Base-by-base conservation (phyloP, 2,797 vertebrate species). In the Pseudochaenichthys georgianus region DNA sequence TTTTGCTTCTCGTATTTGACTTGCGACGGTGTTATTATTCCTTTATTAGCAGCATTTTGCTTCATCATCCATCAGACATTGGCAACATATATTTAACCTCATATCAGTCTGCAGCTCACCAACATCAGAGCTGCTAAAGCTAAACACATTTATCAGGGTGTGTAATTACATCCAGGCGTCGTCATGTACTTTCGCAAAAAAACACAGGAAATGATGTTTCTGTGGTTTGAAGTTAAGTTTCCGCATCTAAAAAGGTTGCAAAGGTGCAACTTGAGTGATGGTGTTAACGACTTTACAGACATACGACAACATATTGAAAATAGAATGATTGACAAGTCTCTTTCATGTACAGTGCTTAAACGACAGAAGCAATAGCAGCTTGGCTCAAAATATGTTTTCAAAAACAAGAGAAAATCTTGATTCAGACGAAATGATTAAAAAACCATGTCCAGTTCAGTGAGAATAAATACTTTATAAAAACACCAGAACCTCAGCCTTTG, bases 321-420 rank as follows among this genome's bases (percentile, higher is more conserved):
- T 10, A 31, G 16, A 54, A 3, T 75, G 69, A 87, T 11, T 77
- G 80, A 81, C 75, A 74, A 47, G 51, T 65, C 16, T 71, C 46
- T 17, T 70, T 52, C 38, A 54, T 16, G 52, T 34, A 19, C 12
- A 11, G 57, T 17, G 43, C 42, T 67, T 28, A 34, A 45, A 50
- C 51, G 21, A 41, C 58, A 21, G 31, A 64, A 66, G 57, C 38
- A 16, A 11, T 61, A 43, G 61, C 28, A 73, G 17, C 3, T 21
- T 46, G 19, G 8, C 43, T 41, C 45, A 13, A 9, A 38, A 38
- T 38, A 9, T 9, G 7, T 38, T 38, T 38, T 41, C 55, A 42
- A 47, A 58, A 66, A n/a, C 23, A 21, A 17, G 34, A 31, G 21
- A 7, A 16, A 5, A 13, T 3, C 47, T 42, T 58, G 51, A 9